A percentile compares a stretch with the other conserved stretches of the same genome.
Conservation (phyloP, 2,888 invertebrate species). For the Drosophila diplacantha region DNA sequence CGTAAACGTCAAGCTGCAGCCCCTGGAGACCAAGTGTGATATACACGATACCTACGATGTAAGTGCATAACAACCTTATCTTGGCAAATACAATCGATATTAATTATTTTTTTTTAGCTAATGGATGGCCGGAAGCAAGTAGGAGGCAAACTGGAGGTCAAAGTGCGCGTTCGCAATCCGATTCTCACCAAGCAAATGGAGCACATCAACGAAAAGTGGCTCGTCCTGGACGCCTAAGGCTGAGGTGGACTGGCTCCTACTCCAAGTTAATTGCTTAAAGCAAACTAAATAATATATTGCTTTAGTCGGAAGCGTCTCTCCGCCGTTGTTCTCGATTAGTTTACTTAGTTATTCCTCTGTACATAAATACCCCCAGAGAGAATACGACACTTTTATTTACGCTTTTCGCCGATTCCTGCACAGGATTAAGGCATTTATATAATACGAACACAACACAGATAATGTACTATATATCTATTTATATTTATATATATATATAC, state of each 20-base stretch:
- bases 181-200: constrained; percentile 92
- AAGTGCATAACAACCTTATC: constrained; percentile 77
- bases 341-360: constrained; percentile 11
- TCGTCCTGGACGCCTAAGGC: constrained; percentile 83
- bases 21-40: constrained; percentile 91
- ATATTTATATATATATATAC: constrained; percentile 34
- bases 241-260: constrained; percentile 9
- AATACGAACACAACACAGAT: constrained; percentile 49
- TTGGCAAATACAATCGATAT: neutral
- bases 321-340: constrained; percentile 5
- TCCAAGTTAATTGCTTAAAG: constrained; percentile 21
- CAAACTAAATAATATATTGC: constrained; percentile 8
- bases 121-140: constrained; percentile 92
- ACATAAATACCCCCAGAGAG: constrained; percentile 8
- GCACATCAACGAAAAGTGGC: constrained; percentile 93
- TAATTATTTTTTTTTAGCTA: constrained; percentile 79
- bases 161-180: constrained; percentile 91
- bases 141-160: constrained; percentile 94
- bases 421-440: constrained; percentile 29
- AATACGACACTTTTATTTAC: constrained; percentile 14
- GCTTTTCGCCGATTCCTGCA: constrained; percentile 24
- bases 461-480: constrained; percentile 55
- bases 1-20: constrained; percentile 89
- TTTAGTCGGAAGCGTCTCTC: neutral
- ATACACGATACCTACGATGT: constrained; percentile 96